Conservation (phyloP, 1,140 invertebrate genomes). For the Pogonomyrmex barbatus region DNA sequence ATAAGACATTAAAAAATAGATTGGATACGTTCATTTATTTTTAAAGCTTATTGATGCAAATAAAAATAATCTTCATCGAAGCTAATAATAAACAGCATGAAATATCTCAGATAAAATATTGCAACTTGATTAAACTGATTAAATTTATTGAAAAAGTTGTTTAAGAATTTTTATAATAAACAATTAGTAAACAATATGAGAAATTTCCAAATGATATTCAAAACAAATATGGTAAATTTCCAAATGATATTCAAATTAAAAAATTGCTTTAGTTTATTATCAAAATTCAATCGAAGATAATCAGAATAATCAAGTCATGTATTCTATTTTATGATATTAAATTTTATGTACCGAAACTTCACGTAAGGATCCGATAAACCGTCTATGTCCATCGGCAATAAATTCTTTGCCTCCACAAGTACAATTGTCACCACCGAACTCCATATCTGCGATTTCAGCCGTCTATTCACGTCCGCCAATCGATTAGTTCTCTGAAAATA, state of each 20-base stretch:
- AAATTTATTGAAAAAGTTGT: not conserved
- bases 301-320: not conserved
- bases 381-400: slow-evolving; percentile 95
- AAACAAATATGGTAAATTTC: not conserved
- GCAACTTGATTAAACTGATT: not conserved
- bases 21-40: not conserved
- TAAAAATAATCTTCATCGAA: not conserved
- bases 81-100: not conserved
- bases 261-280: not conserved
- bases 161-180: not conserved
- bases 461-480: slow-evolving; percentile 91
- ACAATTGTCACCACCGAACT: slow-evolving; percentile 98
- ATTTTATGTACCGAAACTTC: slow-evolving; percentile 93
- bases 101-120: not conserved
- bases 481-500: slow-evolving; percentile 93
- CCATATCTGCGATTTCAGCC: slow-evolving; percentile 96
- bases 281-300: not conserved
- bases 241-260: not conserved
- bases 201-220: not conserved
- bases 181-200: not conserved
- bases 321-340: not conserved
- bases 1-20: not conserved
- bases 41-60: not conserved
- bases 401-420: slow-evolving; percentile 96
- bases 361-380: slow-evolving; percentile 97